A percentile compares a stretch with the other conserved stretches of the same genome.
These are phyloP conservation scores for Noctua janthe DNA, from an alignment of 2,888 invertebrate genomes.

Conservation along the genomic window DNA sequence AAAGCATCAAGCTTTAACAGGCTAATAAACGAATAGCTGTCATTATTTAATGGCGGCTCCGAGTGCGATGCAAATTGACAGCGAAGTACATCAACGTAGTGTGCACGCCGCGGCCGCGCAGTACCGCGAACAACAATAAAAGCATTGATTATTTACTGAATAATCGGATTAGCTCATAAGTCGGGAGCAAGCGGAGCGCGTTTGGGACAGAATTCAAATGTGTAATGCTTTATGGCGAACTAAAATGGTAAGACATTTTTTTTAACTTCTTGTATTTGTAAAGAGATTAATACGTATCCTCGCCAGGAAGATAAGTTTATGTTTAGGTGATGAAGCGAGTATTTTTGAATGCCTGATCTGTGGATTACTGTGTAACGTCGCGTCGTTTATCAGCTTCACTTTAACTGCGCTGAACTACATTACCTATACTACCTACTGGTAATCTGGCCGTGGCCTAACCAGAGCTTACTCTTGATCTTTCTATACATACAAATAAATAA, in stretches of 20 bases:
- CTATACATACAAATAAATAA: not conserved
- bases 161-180: slow-evolving; percentile 30
- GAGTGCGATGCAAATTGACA: slow-evolving; percentile 32
- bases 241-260: not conserved
- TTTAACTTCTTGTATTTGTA: not conserved
- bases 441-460: not conserved
- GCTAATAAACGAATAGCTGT: slow-evolving; percentile 34
- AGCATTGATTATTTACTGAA: slow-evolving; percentile 17
- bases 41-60: slow-evolving; percentile 31
- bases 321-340: not conserved
- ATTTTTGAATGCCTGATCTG: not conserved
- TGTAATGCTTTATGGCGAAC: not conserved
- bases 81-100: not conserved
- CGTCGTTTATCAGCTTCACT: not conserved
- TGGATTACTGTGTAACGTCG: not conserved
- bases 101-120: not conserved
- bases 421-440: not conserved
- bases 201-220: not conserved
- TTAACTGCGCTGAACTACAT: not conserved
- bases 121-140: slow-evolving; percentile 10
- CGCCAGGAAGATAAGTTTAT: not conserved
- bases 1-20: slow-evolving; percentile 26
- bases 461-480: not conserved
- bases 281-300: not conserved
- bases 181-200: not conserved